Base-by-base conservation (phyloP, 2,797 vertebrate genomes). In the Ciconia nigra region DNA sequence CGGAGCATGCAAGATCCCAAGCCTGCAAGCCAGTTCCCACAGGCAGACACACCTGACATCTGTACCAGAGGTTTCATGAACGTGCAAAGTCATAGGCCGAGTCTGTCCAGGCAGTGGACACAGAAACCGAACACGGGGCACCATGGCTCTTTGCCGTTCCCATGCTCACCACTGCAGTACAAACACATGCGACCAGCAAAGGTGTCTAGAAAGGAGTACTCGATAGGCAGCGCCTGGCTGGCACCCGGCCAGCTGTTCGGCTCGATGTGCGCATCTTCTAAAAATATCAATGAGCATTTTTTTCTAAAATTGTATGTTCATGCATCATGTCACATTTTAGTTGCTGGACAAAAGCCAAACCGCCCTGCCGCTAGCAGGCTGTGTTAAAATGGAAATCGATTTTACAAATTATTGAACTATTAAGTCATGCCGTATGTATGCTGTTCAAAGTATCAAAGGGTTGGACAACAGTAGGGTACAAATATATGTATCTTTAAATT, bases 341-440 rank as follows among this genome's bases (percentile, higher is more conserved):
- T 16, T 65, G 59, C 70, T 35, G 29, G 82, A 87, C 59, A 74
- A 74, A 80, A 44, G 29, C 42, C 65, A 63, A 83, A 62, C 29
- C 71, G 42, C 46, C 61, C 39, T 90, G 87, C 47, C 24, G 7
- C 35, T 47, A 62, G 33, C 31, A 52, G 78, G 44, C 55, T 95
- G 79, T 28, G 46, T 90, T 87, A 95, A 91, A 92, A 89, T 51
- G 28, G 70, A 94, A 95, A 97, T 84, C 59, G 51, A 44, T 89
- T 87, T 85, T n/a, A 95, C 44, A 57, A 74, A 93, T 73, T 93
- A 76, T 28, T 87, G 37, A 81, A 96, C 81, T 83, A 59, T 9
- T 25, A 78, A 91, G 19, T 54, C 73, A 88, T 35, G 55, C 49
- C 6, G n/a, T 9, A 65, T 24, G 31, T 26, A 74, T 15, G 29